Conservation (phyloP, 2,113 vertebrate species). For the Pseudopipra pipra region DNA sequence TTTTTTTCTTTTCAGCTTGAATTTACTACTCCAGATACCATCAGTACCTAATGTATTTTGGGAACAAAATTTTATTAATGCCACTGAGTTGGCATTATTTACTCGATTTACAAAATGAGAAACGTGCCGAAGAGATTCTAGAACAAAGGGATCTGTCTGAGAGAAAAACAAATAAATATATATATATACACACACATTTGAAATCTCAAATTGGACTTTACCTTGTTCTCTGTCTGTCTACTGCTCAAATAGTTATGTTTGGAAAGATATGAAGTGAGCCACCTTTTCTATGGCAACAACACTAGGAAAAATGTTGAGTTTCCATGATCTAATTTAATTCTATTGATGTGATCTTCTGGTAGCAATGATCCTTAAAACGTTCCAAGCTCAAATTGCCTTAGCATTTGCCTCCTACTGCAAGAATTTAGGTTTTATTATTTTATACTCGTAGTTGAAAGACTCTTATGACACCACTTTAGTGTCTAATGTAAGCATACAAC, state of each 20-base stretch:
- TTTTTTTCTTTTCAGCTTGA: neutral
- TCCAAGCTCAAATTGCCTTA: conserved; percentile 7
- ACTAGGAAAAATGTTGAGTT: conserved; percentile 47
- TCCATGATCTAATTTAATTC: conserved; percentile 30
- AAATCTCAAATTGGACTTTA: neutral
- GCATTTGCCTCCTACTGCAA: conserved; percentile 35
- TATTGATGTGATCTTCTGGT: conserved; percentile 13
- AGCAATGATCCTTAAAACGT: conserved; percentile 31
- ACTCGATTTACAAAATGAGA: neutral
- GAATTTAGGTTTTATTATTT: conserved; percentile 8
- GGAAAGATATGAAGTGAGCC: conserved; percentile 14
- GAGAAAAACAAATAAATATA: neutral
- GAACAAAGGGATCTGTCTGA: neutral
- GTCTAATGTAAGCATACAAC: neutral
- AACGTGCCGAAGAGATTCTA: neutral
- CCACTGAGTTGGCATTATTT: neutral
- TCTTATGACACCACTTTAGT: neutral
- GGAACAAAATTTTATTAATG: neutral
- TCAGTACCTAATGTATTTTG: neutral
- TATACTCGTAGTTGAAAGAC: neutral
- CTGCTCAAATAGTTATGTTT: neutral
- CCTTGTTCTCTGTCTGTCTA: conserved; percentile 11
- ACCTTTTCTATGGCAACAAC: conserved; percentile 66
- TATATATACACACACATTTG: neutral
- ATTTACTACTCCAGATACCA: neutral